phyloP scores from a whole-genome alignment of 1,140 invertebrate species.

The Solenopsis fugax region DNA sequence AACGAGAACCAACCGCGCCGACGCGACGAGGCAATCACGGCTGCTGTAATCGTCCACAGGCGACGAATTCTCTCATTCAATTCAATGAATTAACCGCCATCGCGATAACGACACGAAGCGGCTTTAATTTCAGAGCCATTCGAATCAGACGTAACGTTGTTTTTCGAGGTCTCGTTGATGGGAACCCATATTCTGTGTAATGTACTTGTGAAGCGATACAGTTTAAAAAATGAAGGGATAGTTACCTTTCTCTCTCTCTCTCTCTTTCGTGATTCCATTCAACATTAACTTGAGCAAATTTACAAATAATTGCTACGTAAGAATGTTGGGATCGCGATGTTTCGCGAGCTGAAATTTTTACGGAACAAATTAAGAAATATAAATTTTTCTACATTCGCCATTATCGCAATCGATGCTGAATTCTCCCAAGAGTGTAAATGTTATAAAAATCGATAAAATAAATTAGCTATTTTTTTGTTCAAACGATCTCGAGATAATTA shows the following conservation, averaged over 20 bases:
- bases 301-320: not conserved
- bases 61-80: constrained; percentile 50
- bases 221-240: not conserved
- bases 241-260: not conserved
- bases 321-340: not conserved
- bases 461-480: not conserved
- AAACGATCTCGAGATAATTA: not conserved
- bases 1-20: not conserved
- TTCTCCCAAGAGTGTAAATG: too few relatives aligned
- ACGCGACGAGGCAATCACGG: constrained; percentile 15
- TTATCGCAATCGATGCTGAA: not conserved
- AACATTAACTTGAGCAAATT: constrained; percentile 13
- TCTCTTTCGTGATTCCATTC: not conserved
- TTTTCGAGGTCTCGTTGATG: not conserved
- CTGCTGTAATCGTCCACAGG: not conserved
- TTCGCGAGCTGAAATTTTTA: not conserved
- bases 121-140: constrained; percentile 35
- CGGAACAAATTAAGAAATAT: not conserved
- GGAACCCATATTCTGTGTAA: not conserved
- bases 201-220: not conserved
- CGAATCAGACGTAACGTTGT: constrained; percentile 6
- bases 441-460: too few relatives aligned
- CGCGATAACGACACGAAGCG: constrained; percentile 3
- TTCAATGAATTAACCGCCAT: constrained; percentile 48
- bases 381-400: not conserved